These are phyloP conservation scores for Agapetus fuscipes DNA, from an alignment of 2,888 invertebrate genomes.

Conservation along the genomic window DNA sequence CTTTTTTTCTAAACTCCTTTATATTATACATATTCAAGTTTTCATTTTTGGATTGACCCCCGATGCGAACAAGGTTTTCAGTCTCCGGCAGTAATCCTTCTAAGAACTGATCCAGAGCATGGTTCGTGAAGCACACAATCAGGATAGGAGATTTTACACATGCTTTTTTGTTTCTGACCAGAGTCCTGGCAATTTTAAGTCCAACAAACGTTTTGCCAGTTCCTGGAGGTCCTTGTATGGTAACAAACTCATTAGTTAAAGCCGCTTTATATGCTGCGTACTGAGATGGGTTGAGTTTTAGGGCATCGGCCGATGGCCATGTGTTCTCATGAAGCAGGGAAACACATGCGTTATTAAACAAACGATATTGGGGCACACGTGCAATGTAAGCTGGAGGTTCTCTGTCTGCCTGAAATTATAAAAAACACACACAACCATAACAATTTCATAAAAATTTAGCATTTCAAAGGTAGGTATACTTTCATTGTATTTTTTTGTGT, in stretches of 20 bases:
- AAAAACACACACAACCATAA: too few relatives aligned
- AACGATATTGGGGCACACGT: slow-evolving; percentile 19
- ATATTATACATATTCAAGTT: slow-evolving; percentile 44
- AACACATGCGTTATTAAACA: background rate
- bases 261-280: slow-evolving; percentile 56
- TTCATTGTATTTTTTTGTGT: too few relatives aligned
- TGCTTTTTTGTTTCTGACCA: slow-evolving; percentile 33
- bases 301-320: slow-evolving; percentile 39
- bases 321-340: slow-evolving; percentile 7
- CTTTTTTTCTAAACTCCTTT: slow-evolving; percentile 28
- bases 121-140: slow-evolving; percentile 76
- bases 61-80: slow-evolving; percentile 54
- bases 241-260: slow-evolving; percentile 58
- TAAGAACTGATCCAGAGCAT: slow-evolving; percentile 79
- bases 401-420: slow-evolving; percentile 27
- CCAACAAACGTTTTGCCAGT: slow-evolving; percentile 81
- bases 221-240: slow-evolving; percentile 84
- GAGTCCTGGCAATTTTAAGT: slow-evolving; percentile 57
- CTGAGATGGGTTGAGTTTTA: slow-evolving; percentile 58
- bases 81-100: slow-evolving; percentile 55
- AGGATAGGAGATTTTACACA: slow-evolving; percentile 43
- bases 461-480: too few relatives aligned
- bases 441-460: too few relatives aligned
- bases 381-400: slow-evolving; percentile 21
- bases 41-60: slow-evolving; percentile 56